A percentile compares a stretch with the other conserved stretches of the same genome.
These are phyloP conservation scores for Pantherophis guttatus DNA, from an alignment of 2,113 vertebrate species.

Conservation along the genomic window DNA sequence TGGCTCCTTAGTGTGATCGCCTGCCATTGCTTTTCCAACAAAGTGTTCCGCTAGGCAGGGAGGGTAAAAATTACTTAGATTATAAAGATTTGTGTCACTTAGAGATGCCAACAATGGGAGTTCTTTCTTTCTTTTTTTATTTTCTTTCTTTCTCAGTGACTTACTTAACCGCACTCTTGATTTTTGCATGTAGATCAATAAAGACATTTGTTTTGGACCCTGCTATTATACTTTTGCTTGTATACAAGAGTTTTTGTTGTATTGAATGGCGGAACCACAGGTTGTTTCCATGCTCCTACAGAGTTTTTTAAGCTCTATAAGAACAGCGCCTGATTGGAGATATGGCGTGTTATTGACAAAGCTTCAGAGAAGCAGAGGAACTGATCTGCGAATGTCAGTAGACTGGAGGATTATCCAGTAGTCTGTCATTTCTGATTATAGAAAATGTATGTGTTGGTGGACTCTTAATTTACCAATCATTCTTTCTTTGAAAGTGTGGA, in stretches of 20 bases:
- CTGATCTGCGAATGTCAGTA: background rate
- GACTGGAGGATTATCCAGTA: background rate
- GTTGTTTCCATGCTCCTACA: background rate
- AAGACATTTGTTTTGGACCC: background rate
- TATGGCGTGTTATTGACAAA: background rate
- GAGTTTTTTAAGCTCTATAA: rapidly evolving
- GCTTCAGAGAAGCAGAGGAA: background rate
- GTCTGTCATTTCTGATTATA: slow-evolving; percentile 31
- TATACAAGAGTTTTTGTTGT: background rate
- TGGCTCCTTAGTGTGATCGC: background rate
- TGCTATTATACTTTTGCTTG: slow-evolving; percentile 19
- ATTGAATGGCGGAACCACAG: background rate
- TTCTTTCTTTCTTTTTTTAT: background rate
- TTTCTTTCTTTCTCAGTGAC: slow-evolving; percentile 1
- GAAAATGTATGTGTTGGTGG: background rate
- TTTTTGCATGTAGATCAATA: slow-evolving; percentile 29
- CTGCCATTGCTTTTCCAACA: background rate
- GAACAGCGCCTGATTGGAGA: background rate
- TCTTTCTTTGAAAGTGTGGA: background rate
- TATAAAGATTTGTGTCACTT: background rate
- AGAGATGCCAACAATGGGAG: background rate
- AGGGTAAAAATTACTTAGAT: background rate
- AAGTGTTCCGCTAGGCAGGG: background rate
- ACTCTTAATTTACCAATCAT: slow-evolving; percentile 18
- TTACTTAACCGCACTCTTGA: slow-evolving; percentile 7